A percentile compares a stretch with the other conserved stretches of the same genome.
Conservation (phyloP, 1,140 invertebrate genomes). For the Geopemphigus sp. region DNA sequence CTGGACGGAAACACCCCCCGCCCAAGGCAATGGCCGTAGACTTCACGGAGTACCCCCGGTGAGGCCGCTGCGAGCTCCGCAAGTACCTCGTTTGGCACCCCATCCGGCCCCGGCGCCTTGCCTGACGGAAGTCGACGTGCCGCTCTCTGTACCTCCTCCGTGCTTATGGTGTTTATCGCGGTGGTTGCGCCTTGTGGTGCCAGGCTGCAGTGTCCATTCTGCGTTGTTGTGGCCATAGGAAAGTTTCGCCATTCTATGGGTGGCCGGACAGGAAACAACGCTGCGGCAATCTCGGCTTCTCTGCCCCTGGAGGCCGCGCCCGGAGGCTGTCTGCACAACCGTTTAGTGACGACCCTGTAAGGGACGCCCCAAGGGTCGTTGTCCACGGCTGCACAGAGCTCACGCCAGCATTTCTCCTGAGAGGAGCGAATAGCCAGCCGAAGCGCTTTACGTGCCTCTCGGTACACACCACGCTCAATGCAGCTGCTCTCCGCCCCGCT, state of each 20-base stretch:
- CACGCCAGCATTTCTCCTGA: constrained; percentile 4
- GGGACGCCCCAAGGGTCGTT: constrained; percentile 17
- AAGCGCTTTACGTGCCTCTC: not conserved
- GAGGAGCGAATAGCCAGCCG: not conserved
- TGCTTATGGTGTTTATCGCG: no score
- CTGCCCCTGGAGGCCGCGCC: not conserved
- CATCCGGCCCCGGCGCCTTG: no score
- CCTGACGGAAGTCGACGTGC: no score
- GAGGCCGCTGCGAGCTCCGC: no score
- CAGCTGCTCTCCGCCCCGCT: not conserved
- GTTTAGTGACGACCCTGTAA: constrained; percentile 1
- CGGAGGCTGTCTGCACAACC: not conserved
- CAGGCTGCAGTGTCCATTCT: no score
- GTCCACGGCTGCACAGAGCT: constrained; percentile 7
- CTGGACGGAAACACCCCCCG: no score
- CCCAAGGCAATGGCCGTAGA: no score
- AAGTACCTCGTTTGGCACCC: no score
- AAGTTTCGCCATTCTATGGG: not conserved
- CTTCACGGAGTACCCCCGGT: no score
- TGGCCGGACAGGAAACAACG: not conserved
- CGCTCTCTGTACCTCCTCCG: no score
- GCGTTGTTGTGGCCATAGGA: no score
- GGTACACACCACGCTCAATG: not conserved
- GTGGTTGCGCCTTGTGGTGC: no score
- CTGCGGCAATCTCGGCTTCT: not conserved